Conservation (phyloP, 2,113 vertebrate genomes). For the Calypte anna region DNA sequence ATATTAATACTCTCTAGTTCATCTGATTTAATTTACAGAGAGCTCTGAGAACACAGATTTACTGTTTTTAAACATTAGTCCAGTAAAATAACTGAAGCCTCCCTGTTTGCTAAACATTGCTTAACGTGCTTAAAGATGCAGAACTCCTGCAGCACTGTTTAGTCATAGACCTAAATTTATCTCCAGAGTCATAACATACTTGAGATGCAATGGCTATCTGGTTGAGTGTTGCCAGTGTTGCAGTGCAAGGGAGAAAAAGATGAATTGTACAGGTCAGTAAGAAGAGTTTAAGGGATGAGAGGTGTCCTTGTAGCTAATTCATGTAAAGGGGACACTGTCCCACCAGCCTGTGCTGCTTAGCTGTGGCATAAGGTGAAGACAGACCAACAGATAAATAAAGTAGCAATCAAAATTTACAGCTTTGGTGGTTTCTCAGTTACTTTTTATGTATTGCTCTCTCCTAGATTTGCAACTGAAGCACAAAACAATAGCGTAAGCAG, state of each 20-base stretch:
- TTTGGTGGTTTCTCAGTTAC: not conserved
- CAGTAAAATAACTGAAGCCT: not conserved
- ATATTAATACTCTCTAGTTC: not conserved
- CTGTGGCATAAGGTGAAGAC: not conserved
- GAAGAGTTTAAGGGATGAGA: not conserved
- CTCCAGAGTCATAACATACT: not conserved
- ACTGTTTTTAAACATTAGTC: not conserved
- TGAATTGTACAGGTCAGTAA: not conserved
- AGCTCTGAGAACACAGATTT: not conserved
- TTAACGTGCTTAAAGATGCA: not conserved
- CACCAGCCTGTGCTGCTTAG: not conserved
- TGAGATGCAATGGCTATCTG: not conserved
- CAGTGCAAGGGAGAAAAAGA: not conserved
- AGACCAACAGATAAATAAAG: not conserved
- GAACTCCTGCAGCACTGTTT: not conserved
- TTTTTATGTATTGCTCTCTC: not conserved
- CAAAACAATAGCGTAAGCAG: conserved; percentile 44
- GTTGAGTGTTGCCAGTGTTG: not conserved
- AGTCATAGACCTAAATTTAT: not conserved
- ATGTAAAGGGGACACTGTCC: not conserved
- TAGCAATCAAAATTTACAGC: not conserved
- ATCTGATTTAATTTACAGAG: not conserved
- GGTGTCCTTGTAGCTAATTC: not conserved
- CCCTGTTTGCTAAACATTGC: not conserved
- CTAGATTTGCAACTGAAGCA: conserved; percentile 70